Evolutionary conservation across 1,140 invertebrate genomes (phyloP), one percentile per base, ranked within the genome.

Genomic region (Leptonema lineaticorne): DNA sequence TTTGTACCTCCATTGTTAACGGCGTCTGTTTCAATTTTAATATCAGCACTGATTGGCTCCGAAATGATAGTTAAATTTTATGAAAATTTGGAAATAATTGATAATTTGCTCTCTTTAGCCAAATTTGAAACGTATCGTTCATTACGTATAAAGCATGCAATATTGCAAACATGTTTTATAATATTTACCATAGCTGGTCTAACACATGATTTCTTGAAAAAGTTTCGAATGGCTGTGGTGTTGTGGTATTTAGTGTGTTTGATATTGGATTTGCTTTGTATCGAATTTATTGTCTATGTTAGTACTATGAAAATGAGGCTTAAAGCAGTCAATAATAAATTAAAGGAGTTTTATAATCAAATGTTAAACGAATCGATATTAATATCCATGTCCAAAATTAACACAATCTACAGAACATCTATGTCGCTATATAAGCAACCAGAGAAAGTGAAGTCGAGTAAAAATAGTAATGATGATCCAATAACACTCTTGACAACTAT

Each of bases 61-160:
- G 57, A 59, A 18, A 59, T 59, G 57, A 33, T 59, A 16, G 57
- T 59, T 8, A 30, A 59, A 16, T 59, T 33, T 33, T 59, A 18
- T 16, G 28, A 59, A 18, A 59, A 59, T 30, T 59, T 59, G 28
- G 28, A 33, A 29, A 22, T 18, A 4, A 59, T 59, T 30, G 57
- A 59, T 30, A 16, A 18, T 18, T 30, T 24, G 4, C 9, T 53
- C 2, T 24, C 20, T 8, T 20, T 53, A 2, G 8, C 14, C 14
- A 53, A 53, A 26, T 11, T 26, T 20, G 9, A 26, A 26, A 7
- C 11, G 9, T 53, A 53, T 53, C 18, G 20, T 7, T 26, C 1
- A 26, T 11, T 53, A 26, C 50, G 50, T 26, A 14, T 53, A 4
- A 24, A 53, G 9, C 50, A 53, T 53, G 50, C 50, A 1, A 1